Evolutionary conservation across 2,888 invertebrate species (phyloP).

Genomic region (Ectemnius continuus): DNA sequence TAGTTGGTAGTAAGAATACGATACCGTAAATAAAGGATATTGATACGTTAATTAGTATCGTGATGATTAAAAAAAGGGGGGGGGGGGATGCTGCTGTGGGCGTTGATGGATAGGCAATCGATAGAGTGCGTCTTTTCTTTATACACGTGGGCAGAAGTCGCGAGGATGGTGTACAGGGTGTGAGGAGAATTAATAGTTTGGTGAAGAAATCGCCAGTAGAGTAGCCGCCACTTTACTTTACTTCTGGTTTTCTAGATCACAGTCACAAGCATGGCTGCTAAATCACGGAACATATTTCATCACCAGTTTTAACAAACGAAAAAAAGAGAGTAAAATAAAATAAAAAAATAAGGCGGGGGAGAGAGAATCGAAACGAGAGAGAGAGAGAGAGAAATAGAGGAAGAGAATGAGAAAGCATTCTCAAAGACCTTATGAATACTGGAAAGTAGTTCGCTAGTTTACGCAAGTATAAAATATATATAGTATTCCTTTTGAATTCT

Average conservation of each 20-base stretch:
- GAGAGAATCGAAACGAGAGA: slow-evolving; percentile 39
- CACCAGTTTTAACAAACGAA: slow-evolving; percentile 54
- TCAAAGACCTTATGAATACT: slow-evolving; percentile 71
- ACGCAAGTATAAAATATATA: slow-evolving; percentile 70
- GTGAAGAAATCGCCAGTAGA: slow-evolving; percentile 68
- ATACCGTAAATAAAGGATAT: slow-evolving; percentile 59
- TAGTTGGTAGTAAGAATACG: slow-evolving; percentile 62
- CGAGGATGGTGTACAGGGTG: slow-evolving; percentile 26
- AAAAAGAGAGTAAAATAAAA: slow-evolving; percentile 39
- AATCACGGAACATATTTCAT: slow-evolving; percentile 68
- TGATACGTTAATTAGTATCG: slow-evolving; percentile 21
- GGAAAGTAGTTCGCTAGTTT: slow-evolving; percentile 69
- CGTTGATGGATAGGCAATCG: slow-evolving; percentile 32
- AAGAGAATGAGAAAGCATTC: slow-evolving; percentile 56
- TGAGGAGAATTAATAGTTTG: slow-evolving; percentile 17
- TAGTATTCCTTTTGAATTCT: slow-evolving; percentile 62
- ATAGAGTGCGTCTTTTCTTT: slow-evolving; percentile 29
- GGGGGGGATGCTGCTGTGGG: neutral
- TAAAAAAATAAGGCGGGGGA: slow-evolving; percentile 37
- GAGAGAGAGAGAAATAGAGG: slow-evolving; percentile 41
- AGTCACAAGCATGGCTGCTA: slow-evolving; percentile 72
- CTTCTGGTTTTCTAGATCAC: slow-evolving; percentile 73
- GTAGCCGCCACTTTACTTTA: slow-evolving; percentile 71
- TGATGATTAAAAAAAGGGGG: slow-evolving; percentile 35
- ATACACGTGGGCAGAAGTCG: slow-evolving; percentile 48